Percentiles rank a stretch among this genome's conserved stretches.
These are phyloP conservation scores for Blastobasis lacticolella DNA, from an alignment of 2,888 invertebrate species.

Conservation along the genomic window DNA sequence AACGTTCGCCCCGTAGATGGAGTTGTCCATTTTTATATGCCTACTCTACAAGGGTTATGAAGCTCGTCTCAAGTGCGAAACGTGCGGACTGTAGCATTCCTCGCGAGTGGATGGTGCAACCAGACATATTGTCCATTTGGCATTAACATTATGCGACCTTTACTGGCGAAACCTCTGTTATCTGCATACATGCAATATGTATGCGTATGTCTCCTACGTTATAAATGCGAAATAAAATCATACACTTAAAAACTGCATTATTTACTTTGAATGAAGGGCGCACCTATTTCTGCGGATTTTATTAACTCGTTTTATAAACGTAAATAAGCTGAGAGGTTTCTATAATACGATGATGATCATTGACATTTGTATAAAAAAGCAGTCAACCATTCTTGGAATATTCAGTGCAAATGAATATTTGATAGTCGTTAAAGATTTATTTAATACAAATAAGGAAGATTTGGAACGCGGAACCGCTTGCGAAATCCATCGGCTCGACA, in stretches of 20 bases:
- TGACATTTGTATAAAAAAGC: background rate
- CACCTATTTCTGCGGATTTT: too few relatives aligned
- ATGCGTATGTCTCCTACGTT: too few relatives aligned
- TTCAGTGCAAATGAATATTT: background rate
- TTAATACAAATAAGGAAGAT: background rate
- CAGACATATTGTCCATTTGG: conserved; percentile 16
- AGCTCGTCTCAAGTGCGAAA: too few relatives aligned
- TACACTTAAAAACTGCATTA: too few relatives aligned
- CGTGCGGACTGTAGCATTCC: background rate
- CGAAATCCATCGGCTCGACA: too few relatives aligned
- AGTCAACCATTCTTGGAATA: background rate
- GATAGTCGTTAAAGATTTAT: background rate
- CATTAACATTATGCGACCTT: conserved; percentile 14
- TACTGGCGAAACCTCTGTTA: conserved; percentile 10
- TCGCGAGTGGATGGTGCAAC: conserved; percentile 14
- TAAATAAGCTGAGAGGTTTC: background rate
- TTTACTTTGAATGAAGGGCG: too few relatives aligned
- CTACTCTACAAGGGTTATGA: too few relatives aligned
- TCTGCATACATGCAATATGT: background rate
- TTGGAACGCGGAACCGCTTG: conserved; percentile 8
- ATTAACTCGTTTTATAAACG: too few relatives aligned
- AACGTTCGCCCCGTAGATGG: too few relatives aligned
- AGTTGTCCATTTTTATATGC: too few relatives aligned
- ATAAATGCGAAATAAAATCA: too few relatives aligned
- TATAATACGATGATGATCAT: background rate